Base-by-base conservation (phyloP, 1,140 invertebrate genomes). In the Zeugodacus cucurbitae region DNA sequence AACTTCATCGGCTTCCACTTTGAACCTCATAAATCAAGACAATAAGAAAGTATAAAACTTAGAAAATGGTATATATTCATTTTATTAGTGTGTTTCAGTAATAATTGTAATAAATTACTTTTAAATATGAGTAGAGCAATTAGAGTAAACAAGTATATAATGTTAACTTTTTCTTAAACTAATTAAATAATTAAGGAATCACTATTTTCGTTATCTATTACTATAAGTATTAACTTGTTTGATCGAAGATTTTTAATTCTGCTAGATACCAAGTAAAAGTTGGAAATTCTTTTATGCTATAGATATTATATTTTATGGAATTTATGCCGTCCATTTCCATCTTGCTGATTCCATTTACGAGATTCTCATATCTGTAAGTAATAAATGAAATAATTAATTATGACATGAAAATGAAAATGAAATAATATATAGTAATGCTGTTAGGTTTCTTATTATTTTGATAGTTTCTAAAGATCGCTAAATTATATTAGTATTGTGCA, bases 311-410 rank as follows among this genome's bases (percentile, higher is more conserved):
- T 89, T 97, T 95, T n/a, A 98, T 95, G 90, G 96, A 98, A 89
- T 96, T 97, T 32, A 99, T 94, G 17, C 98, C 98, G 91, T 99
- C 98, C 70, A 95, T 96, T 88, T 96, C 95, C 93, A 97, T 98
- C 90, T 97, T 95, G 91, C 96, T 96, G 90, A 96, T 96, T 7
- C 98, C 98, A 89, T 96, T 96, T 89, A 96, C 96, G 67, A 99
- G 94, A 87, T 97, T 95, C 91, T 98, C 97, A 92, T 97, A 98
- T 90, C 98, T 98, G 91, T 22, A 82, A 54, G 26, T 14, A 62
- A 26, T 26, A 11, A 62, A 26, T 1, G 26, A 26, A 62, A n/a
- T 26, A 62, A 62, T 54, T 1, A 54, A 54, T 54, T 14, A 41
- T 41, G 7, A 41, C 37, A 41, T 41, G 37, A 41, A 41, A 41